Percentiles rank a stretch among this genome's conserved stretches.
phyloP scores from a whole-genome alignment of 2,797 vertebrate species.

The Hydrophis major region DNA sequence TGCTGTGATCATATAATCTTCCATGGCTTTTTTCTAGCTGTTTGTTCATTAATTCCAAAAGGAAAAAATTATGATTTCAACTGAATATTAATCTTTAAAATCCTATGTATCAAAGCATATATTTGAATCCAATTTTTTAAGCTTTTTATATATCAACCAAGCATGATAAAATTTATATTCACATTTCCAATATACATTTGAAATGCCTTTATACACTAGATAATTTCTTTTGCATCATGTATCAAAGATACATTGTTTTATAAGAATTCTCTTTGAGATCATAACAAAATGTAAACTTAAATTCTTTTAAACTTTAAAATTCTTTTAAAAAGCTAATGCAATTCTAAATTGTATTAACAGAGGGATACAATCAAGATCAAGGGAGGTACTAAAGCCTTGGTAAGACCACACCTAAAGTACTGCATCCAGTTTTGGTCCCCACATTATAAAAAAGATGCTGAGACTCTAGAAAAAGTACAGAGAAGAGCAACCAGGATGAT shows the following conservation, averaged over 20 bases:
- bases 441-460: too few species aligned
- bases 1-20: neutral
- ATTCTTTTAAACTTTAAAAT: neutral
- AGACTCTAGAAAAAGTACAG: too few species aligned
- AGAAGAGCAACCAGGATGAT: too few species aligned
- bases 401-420: too few species aligned
- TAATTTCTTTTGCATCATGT: neutral
- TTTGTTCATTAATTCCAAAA: neutral
- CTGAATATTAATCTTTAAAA: neutral
- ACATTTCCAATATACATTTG: neutral
- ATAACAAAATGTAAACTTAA: neutral
- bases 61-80: neutral
- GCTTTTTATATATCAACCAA: neutral
- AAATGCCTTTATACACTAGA: neutral
- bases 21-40: neutral
- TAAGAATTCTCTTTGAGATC: neutral
- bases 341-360: too few species aligned
- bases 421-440: too few species aligned
- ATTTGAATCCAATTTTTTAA: neutral
- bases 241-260: neutral
- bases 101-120: neutral
- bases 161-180: neutral
- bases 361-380: too few species aligned
- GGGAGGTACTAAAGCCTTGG: too few species aligned
- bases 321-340: too few species aligned